Base-by-base conservation (phyloP, 2,113 vertebrate species). In the Engystomops pustulosus region DNA sequence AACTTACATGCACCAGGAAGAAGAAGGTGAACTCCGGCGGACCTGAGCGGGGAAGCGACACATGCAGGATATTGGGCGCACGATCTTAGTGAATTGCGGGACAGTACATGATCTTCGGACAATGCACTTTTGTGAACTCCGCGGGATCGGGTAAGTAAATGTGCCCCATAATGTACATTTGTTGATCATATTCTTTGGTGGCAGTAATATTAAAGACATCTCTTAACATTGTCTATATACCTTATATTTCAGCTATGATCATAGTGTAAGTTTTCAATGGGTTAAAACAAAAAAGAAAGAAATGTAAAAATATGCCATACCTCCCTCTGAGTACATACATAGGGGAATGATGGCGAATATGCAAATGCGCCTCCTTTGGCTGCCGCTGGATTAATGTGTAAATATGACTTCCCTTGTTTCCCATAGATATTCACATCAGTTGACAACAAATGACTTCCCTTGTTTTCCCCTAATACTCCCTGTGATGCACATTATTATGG, bases 401-500 rank as follows among this genome's bases (percentile, higher is more conserved):
- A 65, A 18, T 75, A 60, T 45, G 38, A 6, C 38, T 30, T 65
- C 25, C 44, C 72, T 49, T 49, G 20, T 58, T 77, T 84, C 25
- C 62, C 41, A 62, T 89, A 87, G 88, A 87, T 91, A 92, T 88
- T 92, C 92, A 89, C 78, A 86, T 88, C 76, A 0, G 17, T 88
- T 93, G 88, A 87, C 91, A 93, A 88, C 91, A 91, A 89, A 85
- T 84, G 87, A 84, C 87, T 91, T 86, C 85, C 85, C 77, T 86
- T 88, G 86, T 87, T 86, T 89, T 89, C 25, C 84, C 89, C 89
- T 91, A 85, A 72, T 88, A 45, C 87, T 89, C 71, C 68, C 86
- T 88, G 82, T 91, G 91, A 91, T 90, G 89, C 86, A 88, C 32
- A 68, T 89, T 86, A 92, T 91, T 90, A 91, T 88, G 80, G 86